phyloP scores from a whole-genome alignment of 2,113 vertebrate species.

The Pseudois nayaur region DNA sequence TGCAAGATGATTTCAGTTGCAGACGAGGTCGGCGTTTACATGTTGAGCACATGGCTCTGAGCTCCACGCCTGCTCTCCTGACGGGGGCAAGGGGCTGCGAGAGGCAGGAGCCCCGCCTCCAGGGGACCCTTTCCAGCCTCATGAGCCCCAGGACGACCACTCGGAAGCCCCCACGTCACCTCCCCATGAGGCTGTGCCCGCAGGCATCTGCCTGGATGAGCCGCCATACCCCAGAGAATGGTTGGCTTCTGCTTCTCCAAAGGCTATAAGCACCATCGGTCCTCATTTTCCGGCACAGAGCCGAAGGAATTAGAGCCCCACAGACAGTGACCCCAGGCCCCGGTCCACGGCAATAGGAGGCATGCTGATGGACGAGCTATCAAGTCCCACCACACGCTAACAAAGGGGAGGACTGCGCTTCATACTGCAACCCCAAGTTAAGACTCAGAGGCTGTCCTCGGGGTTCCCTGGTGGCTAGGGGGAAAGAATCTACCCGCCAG shows the following conservation, averaged over 20 bases:
- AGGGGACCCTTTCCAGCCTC: background rate
- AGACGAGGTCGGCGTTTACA: background rate
- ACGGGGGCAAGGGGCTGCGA: fast-evolving
- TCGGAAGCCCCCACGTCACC: fast-evolving
- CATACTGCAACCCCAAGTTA: fast-evolving
- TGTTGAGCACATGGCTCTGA: fast-evolving
- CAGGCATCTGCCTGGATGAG: background rate
- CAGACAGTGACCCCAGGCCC: background rate
- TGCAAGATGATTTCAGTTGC: fast-evolving
- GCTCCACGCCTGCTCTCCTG: background rate
- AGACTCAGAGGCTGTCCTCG: background rate
- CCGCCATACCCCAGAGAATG: background rate
- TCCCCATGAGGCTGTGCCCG: fast-evolving
- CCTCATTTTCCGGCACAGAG: background rate
- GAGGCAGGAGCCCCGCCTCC: background rate
- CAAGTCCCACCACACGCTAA: fast-evolving
- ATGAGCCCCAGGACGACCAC: fast-evolving
- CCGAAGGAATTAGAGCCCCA: fast-evolving
- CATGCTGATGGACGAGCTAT: background rate
- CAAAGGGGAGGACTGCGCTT: fast-evolving
- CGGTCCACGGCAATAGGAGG: fast-evolving
- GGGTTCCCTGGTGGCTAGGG: background rate
- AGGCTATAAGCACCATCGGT: background rate
- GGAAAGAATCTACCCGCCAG: background rate
- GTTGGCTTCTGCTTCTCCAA: background rate